Conservation (phyloP, 2,113 vertebrate genomes). For the Hippocampus guttulatus region DNA sequence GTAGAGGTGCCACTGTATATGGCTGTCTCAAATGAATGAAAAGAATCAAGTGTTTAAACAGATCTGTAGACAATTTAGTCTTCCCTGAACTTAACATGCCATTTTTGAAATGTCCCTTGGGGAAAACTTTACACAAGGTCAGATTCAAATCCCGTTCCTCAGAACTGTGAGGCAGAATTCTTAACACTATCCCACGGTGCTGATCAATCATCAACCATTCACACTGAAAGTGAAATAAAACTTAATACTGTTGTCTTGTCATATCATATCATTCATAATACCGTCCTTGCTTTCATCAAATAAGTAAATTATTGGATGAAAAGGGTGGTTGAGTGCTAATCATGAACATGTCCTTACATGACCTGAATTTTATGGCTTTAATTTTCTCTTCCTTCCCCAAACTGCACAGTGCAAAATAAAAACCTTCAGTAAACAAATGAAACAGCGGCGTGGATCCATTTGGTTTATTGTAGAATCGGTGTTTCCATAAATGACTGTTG, state of each 20-base stretch:
- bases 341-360: neutral
- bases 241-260: neutral
- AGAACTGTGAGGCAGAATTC: too few species aligned
- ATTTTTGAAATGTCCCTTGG: too few species aligned
- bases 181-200: too few species aligned
- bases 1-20: too few species aligned
- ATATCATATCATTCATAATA: neutral
- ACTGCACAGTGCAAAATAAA: neutral
- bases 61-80: too few species aligned
- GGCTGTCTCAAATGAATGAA: neutral
- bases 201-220: too few species aligned
- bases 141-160: too few species aligned
- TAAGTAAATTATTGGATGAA: neutral
- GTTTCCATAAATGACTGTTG: neutral
- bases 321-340: neutral
- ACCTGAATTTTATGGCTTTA: neutral
- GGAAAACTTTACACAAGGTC: too few species aligned
- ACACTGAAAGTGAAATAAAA: neutral
- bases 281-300: neutral
- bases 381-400: neutral
- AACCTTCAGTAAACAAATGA: neutral
- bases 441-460: conserved; percentile 1
- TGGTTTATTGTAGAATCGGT: neutral
- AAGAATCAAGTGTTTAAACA: neutral
- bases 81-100: too few species aligned